Evolutionary conservation across 2,888 invertebrate genomes (phyloP).

Genomic region (Diloba caeruleocephala): DNA sequence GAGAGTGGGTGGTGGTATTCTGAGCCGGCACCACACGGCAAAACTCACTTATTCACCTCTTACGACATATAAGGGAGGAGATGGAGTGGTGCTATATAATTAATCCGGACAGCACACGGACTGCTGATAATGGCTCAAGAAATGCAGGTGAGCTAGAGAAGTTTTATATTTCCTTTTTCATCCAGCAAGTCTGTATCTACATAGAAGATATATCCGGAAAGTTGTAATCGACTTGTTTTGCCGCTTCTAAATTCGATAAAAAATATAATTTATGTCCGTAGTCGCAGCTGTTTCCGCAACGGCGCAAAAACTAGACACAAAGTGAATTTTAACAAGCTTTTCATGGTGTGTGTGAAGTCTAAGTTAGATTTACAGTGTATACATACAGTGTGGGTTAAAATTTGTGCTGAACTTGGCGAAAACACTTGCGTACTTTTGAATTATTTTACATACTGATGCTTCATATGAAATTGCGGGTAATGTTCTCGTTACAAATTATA

Average conservation of each 20-base stretch:
- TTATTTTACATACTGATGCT: neutral
- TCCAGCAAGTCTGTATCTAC: too few relatives aligned
- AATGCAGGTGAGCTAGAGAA: too few relatives aligned
- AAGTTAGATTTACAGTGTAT: constrained; percentile 13
- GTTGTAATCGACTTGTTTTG: constrained; percentile 21
- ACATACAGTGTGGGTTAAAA: neutral
- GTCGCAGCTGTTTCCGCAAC: constrained; percentile 32
- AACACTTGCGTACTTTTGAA: neutral
- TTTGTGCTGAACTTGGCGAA: neutral
- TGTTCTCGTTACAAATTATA: too few relatives aligned
- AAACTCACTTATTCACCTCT: too few relatives aligned
- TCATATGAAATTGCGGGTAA: too few relatives aligned
- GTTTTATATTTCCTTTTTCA: too few relatives aligned
- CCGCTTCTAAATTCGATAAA: constrained; percentile 29
- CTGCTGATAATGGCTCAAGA: too few relatives aligned
- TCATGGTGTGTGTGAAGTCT: constrained; percentile 10
- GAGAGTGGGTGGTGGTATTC: too few relatives aligned
- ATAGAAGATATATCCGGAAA: constrained; percentile 23
- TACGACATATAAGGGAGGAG: too few relatives aligned
- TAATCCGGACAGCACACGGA: too few relatives aligned
- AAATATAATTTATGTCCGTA: constrained; percentile 34
- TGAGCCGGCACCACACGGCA: too few relatives aligned
- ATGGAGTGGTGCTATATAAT: too few relatives aligned
- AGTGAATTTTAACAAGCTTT: constrained; percentile 41
- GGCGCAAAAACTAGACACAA: constrained; percentile 36